Percentiles rank a stretch among this genome's conserved stretches.
Conservation (phyloP, 1,140 invertebrate species). For the Euura saliciscinereae region DNA sequence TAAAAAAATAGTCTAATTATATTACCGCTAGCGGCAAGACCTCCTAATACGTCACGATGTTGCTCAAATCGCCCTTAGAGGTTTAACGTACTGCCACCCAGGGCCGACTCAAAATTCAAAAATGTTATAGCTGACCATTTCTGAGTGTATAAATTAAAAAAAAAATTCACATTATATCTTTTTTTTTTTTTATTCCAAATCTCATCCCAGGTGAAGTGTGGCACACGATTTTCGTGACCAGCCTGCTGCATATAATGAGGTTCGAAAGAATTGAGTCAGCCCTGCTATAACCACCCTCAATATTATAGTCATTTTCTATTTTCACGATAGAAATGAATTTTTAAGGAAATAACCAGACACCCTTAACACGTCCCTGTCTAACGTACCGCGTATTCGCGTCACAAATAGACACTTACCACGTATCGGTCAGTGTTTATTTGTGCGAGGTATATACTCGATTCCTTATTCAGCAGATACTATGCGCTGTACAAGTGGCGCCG, state of each 20-base stretch:
- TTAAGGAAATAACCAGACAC: no score
- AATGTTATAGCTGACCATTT: conserved; percentile 33
- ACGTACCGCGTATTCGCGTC: no score
- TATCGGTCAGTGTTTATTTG: no score
- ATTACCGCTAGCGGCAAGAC: neutral
- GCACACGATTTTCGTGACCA: neutral
- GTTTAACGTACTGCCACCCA: conserved; percentile 13
- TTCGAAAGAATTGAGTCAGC: neutral
- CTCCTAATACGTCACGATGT: conserved; percentile 12
- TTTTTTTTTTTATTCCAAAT: neutral
- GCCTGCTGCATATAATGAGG: neutral
- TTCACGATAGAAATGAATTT: neutral
- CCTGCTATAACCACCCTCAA: neutral
- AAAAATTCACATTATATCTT: neutral
- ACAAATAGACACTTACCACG: no score
- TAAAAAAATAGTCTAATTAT: conserved; percentile 1
- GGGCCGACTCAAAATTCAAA: neutral
- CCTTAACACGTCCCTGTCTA: no score
- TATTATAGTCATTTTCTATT: neutral
- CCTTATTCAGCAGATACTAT: no score
- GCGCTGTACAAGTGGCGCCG: no score
- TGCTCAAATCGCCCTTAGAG: conserved; percentile 19
- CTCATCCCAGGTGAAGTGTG: neutral
- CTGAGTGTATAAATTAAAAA: neutral
- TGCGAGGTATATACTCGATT: no score